phyloP scores from a whole-genome alignment of 1,140 invertebrate species.

The Pemphigus obesinymphae region DNA sequence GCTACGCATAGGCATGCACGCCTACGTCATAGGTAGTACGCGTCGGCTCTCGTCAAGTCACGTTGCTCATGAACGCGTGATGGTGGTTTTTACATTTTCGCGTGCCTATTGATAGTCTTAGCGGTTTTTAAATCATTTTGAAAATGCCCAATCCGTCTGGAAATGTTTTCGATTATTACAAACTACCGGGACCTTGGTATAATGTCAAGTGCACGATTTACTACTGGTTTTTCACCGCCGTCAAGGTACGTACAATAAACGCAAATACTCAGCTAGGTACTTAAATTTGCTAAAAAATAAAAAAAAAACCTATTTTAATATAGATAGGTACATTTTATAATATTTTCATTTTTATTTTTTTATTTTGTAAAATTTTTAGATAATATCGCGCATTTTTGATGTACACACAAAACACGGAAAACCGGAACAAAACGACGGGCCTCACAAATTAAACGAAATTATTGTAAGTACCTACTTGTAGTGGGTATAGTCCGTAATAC shows the following conservation, averaged over 20 bases:
- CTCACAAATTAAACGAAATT: not conserved
- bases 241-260: too few species aligned
- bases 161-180: not conserved
- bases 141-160: not conserved
- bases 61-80: too few species aligned
- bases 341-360: not conserved
- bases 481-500: too few species aligned
- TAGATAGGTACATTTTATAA: too few species aligned
- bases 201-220: not conserved
- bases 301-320: too few species aligned
- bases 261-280: not conserved
- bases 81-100: too few species aligned
- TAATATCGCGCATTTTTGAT: not conserved
- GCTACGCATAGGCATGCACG: too few species aligned
- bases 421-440: conserved; percentile 8
- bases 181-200: conserved; percentile 4
- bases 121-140: too few species aligned
- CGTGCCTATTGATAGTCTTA: too few species aligned
- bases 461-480: not conserved
- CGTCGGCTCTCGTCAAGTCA: too few species aligned
- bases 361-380: not conserved
- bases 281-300: too few species aligned
- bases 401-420: not conserved
- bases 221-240: not conserved
- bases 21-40: too few species aligned